Base-by-base conservation (phyloP, 2,888 invertebrate genomes). In the Drosophila helvetica region DNA sequence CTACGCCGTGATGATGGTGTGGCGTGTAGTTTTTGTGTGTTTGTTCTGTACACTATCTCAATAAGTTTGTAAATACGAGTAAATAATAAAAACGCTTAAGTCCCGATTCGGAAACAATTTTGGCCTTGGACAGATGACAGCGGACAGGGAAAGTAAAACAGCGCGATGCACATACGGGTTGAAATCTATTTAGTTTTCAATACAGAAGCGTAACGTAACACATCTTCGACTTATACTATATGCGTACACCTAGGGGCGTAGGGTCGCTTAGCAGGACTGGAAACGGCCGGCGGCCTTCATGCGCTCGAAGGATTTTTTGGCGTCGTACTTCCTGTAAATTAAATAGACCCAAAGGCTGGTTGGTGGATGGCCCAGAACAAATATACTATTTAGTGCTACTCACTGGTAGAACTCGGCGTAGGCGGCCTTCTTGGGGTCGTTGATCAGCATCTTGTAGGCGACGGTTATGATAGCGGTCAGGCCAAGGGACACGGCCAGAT, bases 341-440 rank as follows among this genome's bases (percentile, higher is more conserved):
- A 10, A 42, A 38, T 64, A 38, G 17, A 47, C 22, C 22, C 22
- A 22, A 22, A 22, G 22, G 22, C 22, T 22, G 22, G 22, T 51
- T 15, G 38, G 5, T 8, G 15, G 0, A 18, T 22, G 10, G 6
- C 17, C 22, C 10, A 6, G 15, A 19, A 7, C 38, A n/a, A 1
- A 3, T 5, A 33, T 5, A 42, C 15, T 0, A 33, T 22, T 0
- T 22, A 0, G 15, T 1, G 1, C 52, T 70, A 72, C 93, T 93
- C 93, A 97, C 97, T 93, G 95, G 93, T 96, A 96, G 91, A 95
- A 97, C 42, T 96, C 95, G 45, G 93, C 95, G 80, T 96, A 96
- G 55, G 91, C 92, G 10, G 91, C 89, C 79, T 93, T 95, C 59
- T 94, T 93, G 0, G 93, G 93, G 50, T 93, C 92, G 56, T 92